Evolutionary conservation across 2,888 invertebrate species (phyloP).

Genomic region (Anagyrus pseudococci): DNA sequence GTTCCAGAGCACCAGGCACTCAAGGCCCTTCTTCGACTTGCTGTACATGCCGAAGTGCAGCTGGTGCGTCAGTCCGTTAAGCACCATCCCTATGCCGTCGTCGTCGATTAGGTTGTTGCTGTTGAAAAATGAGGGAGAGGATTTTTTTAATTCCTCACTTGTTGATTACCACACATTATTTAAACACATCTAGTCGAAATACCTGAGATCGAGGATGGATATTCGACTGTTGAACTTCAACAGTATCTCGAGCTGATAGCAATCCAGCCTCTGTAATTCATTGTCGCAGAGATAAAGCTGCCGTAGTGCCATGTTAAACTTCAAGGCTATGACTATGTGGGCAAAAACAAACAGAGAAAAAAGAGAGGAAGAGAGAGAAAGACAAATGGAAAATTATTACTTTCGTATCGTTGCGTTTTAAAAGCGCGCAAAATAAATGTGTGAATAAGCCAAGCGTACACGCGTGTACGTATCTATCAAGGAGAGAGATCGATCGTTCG

Average conservation of each 20-base stretch:
- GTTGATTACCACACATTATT: too few relatives aligned
- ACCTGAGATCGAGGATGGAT: constrained; percentile 83
- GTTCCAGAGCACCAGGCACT: constrained; percentile 85
- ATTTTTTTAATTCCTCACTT: too few relatives aligned
- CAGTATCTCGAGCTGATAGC: constrained; percentile 77
- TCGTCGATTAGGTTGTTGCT: constrained; percentile 71
- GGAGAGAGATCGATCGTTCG: too few relatives aligned
- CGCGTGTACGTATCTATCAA: too few relatives aligned
- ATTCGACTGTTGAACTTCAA: constrained; percentile 77
- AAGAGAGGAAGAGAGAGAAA: neutral
- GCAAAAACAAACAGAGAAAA: constrained; percentile 17
- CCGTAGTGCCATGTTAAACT: constrained; percentile 76
- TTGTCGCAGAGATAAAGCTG: constrained; percentile 88
- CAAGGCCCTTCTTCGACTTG: constrained; percentile 67
- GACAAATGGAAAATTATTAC: too few relatives aligned
- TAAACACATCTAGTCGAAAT: too few relatives aligned
- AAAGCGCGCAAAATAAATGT: too few relatives aligned
- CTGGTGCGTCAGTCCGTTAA: constrained; percentile 77
- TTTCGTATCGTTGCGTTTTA: too few relatives aligned
- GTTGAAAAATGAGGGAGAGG: constrained; percentile 6
- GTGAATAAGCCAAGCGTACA: too few relatives aligned
- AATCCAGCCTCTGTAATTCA: constrained; percentile 74
- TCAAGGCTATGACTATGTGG: constrained; percentile 76
- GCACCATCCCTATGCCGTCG: constrained; percentile 74
- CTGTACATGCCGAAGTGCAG: constrained; percentile 57